These are phyloP conservation scores for Sanderia malayensis DNA, from an alignment of 30 jellyfish, hydroid and myxozoan species.

Conservation along the genomic window DNA sequence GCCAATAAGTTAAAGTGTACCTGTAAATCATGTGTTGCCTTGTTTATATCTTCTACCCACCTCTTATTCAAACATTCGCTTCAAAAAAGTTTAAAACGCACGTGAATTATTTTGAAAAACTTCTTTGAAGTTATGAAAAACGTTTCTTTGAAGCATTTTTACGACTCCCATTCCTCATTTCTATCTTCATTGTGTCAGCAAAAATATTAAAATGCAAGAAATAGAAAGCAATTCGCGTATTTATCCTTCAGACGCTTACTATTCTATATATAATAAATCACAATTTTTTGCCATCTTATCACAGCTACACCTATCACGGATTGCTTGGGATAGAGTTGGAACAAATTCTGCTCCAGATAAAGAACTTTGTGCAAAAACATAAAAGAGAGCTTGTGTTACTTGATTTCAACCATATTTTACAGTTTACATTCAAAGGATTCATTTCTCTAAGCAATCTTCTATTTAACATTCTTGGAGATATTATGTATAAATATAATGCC, in stretches of 20 bases:
- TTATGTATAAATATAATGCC: constrained; percentile 3
- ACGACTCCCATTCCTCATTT: neutral
- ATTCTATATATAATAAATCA: neutral
- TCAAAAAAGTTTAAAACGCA: too few relatives aligned
- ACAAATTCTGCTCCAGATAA: constrained; percentile 23
- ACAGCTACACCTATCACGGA: constrained; percentile 65
- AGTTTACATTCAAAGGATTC: neutral
- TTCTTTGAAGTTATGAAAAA: neutral
- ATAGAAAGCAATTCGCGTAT: neutral
- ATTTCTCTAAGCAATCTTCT: neutral
- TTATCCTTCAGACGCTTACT: neutral
- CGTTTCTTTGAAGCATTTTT: neutral
- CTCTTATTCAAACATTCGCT: too few relatives aligned
- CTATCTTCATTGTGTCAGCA: neutral
- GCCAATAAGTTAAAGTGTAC: too few relatives aligned
- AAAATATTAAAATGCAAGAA: neutral
- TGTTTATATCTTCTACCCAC: too few relatives aligned
- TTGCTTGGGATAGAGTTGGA: constrained; percentile 39
- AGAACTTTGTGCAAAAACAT: constrained; percentile 18
- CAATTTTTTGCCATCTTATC: neutral
- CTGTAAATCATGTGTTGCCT: too few relatives aligned
- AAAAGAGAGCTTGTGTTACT: constrained; percentile 51
- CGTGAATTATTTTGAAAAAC: too few relatives aligned
- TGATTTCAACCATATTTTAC: constrained; percentile 58
- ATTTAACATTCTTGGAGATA: neutral